Evolutionary conservation across 2,113 vertebrate genomes (phyloP).

Genomic region (Patagioenas fasciata): DNA sequence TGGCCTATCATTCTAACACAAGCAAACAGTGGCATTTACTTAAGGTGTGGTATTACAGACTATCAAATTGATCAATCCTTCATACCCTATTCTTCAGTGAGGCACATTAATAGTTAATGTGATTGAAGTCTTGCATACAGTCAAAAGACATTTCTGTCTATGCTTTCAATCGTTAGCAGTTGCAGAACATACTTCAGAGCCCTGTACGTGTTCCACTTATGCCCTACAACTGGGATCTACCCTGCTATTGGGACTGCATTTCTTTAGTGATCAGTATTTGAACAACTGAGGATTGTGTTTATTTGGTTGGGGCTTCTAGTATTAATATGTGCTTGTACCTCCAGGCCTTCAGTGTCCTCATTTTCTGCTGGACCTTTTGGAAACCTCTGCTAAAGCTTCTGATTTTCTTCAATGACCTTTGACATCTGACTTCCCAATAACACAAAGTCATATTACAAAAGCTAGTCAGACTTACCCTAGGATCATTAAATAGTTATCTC

Average conservation of each 20-base stretch:
- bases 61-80: background rate
- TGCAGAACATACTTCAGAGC: background rate
- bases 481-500: background rate
- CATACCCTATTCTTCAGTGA: background rate
- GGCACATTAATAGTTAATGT: background rate
- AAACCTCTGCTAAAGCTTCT: background rate
- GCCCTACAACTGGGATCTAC: background rate
- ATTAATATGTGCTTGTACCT: background rate
- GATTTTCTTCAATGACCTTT: background rate
- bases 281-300: background rate
- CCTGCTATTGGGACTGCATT: background rate
- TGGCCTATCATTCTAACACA: background rate
- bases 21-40: background rate
- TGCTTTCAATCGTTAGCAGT: background rate
- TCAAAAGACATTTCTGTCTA: background rate
- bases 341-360: background rate
- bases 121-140: background rate
- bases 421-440: background rate
- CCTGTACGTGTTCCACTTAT: fast-evolving
- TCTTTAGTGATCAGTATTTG: background rate
- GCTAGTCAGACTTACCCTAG: background rate
- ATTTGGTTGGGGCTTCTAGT: background rate
- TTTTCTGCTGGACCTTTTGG: background rate
- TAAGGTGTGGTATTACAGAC: background rate
- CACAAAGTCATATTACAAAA: background rate